These are phyloP conservation scores for Lysiphlebus fabarum DNA, from an alignment of 1,140 invertebrate genomes.

Conservation along the genomic window DNA sequence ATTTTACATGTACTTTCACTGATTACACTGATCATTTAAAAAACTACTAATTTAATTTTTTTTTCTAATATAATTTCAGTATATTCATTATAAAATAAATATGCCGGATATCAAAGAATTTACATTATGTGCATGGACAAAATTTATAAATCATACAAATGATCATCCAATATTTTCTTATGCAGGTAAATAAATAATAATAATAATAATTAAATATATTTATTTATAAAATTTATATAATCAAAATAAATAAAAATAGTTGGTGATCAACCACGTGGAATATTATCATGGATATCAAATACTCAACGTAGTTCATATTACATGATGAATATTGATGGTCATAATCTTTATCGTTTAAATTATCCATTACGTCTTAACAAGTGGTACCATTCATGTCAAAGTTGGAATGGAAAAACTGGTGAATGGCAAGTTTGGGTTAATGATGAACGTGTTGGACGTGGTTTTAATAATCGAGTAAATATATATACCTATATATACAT, in stretches of 20 bases:
- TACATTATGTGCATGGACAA: slow-evolving; percentile 76
- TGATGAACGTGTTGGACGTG: slow-evolving; percentile 74
- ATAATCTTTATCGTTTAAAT: slow-evolving; percentile 77
- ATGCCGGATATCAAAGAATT: slow-evolving; percentile 76
- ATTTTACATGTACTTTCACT: not conserved
- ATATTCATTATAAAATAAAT: slow-evolving; percentile 66
- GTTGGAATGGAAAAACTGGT: slow-evolving; percentile 80
- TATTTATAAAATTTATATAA: not conserved
- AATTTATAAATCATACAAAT: slow-evolving; percentile 73
- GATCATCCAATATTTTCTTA: slow-evolving; percentile 81
- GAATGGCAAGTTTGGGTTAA: slow-evolving; percentile 87
- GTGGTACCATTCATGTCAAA: slow-evolving; percentile 82
- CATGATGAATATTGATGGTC: slow-evolving; percentile 73
- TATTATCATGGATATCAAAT: slow-evolving; percentile 75
- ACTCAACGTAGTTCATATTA: slow-evolving; percentile 74
- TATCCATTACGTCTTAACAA: slow-evolving; percentile 74
- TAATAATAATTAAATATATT: not conserved
- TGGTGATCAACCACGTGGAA: slow-evolving; percentile 66
- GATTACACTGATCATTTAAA: slow-evolving; percentile 3
- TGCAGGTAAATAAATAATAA: slow-evolving; percentile 60
- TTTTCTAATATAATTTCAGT: slow-evolving; percentile 37
- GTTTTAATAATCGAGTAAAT: slow-evolving; percentile 80
- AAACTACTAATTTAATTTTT: slow-evolving; percentile 11
- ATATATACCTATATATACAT: too few relatives aligned
- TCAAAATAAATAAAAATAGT: slow-evolving; percentile 53